Percentiles rank a stretch among this genome's conserved stretches.
These are phyloP conservation scores for Caenorhabditis latens DNA, from an alignment of 1,140 invertebrate species.

Conservation along the genomic window DNA sequence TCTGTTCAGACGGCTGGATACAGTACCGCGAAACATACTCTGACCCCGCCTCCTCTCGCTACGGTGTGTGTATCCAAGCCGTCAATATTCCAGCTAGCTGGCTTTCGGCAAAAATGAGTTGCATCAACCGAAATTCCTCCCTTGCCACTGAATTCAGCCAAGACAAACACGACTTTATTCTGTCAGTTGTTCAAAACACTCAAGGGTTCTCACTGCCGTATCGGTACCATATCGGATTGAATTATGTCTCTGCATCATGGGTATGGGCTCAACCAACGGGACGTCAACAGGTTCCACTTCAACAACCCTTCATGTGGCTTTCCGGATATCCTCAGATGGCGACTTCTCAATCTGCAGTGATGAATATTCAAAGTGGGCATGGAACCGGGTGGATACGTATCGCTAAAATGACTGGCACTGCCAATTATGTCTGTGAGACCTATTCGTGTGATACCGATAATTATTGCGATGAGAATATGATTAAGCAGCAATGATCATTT, in stretches of 20 bases:
- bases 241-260: no score
- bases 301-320: background rate
- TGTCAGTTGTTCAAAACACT: no score
- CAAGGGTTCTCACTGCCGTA: no score
- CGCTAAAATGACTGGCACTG: no score
- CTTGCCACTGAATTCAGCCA: background rate
- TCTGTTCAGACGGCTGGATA: background rate
- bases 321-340: background rate
- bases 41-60: background rate
- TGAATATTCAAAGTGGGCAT: background rate
- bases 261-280: no score
- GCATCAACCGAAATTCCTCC: background rate
- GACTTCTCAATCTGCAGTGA: background rate
- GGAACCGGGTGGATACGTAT: background rate
- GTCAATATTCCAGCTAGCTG: background rate
- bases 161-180: background rate
- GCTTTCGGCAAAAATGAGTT: background rate
- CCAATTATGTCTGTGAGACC: no score
- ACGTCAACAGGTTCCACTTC: background rate
- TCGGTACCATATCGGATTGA: no score
- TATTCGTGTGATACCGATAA: no score
- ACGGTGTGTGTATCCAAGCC: background rate
- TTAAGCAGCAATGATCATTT: no score
- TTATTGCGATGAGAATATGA: no score
- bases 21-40: background rate